Conservation (phyloP, 2,888 invertebrate species). For the Campopleginae sp. region DNA sequence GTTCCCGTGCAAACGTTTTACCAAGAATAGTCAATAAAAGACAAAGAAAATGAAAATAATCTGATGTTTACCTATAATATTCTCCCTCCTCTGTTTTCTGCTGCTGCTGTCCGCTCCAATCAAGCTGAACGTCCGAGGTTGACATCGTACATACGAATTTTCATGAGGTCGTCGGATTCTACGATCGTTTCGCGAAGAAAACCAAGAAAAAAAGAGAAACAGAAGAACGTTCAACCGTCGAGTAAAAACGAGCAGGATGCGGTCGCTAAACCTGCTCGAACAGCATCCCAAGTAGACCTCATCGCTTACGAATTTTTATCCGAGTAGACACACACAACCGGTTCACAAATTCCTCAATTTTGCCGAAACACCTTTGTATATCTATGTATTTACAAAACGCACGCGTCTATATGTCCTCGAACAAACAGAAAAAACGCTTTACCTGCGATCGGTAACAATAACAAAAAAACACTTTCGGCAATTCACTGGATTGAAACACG, state of each 20-base stretch:
- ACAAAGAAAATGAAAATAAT: conserved; percentile 44
- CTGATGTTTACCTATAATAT: conserved; percentile 59
- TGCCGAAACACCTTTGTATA: conserved; percentile 16
- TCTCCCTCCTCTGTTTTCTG: conserved; percentile 77
- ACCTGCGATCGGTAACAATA: conserved; percentile 32
- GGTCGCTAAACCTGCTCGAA: conserved; percentile 53
- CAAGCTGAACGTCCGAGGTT: conserved; percentile 75
- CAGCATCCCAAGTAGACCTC: conserved; percentile 50
- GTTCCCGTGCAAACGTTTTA: not conserved
- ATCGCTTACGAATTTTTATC: conserved; percentile 51
- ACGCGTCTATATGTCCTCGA: conserved; percentile 2
- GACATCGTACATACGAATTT: conserved; percentile 75
- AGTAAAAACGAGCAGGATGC: conserved; percentile 39
- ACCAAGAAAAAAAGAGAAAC: conserved; percentile 5
- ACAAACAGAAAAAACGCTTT: not conserved
- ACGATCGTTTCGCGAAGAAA: conserved; percentile 21
- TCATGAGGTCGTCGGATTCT: conserved; percentile 59
- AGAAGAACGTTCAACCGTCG: conserved; percentile 59
- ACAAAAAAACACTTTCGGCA: conserved; percentile 15
- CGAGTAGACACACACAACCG: conserved; percentile 44
- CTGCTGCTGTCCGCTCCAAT: conserved; percentile 65
- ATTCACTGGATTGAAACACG: conserved; percentile 8
- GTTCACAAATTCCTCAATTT: conserved; percentile 45
- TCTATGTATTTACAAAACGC: not conserved
- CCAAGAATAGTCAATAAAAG: conserved; percentile 6